These are phyloP conservation scores for Sebastes minor DNA, from an alignment of 2,797 vertebrate genomes.

Conservation along the genomic window DNA sequence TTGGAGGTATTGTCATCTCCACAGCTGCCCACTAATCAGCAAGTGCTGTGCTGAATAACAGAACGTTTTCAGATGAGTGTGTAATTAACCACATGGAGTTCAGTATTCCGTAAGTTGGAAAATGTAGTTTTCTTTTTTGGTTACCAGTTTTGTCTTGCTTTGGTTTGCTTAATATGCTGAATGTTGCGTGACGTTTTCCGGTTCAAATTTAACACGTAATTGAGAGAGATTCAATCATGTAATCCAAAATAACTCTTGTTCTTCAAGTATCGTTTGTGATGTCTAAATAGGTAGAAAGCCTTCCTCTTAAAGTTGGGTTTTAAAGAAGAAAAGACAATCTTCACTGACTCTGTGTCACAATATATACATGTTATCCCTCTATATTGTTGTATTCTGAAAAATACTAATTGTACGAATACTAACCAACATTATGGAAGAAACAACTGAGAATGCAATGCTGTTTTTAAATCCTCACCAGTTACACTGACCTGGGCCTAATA, in stretches of 20 bases:
- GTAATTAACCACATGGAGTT: slow-evolving; percentile 24
- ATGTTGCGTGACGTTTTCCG: background rate
- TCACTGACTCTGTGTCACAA: background rate
- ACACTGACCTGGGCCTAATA: background rate
- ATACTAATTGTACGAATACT: background rate
- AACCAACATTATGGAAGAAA: background rate
- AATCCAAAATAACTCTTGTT: background rate
- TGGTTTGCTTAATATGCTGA: background rate
- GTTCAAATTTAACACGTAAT: background rate
- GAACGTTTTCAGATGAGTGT: background rate
- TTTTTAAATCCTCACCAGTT: background rate
- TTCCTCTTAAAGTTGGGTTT: background rate
- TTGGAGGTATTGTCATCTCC: slow-evolving; percentile 23
- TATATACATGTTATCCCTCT: background rate
- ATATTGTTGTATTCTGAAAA: background rate
- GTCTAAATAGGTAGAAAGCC: background rate
- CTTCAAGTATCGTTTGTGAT: background rate
- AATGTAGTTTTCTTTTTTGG: background rate
- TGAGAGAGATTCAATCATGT: background rate
- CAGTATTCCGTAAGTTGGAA: background rate
- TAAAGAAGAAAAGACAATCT: background rate
- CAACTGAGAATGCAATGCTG: background rate
- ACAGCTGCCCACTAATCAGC: slow-evolving; percentile 48
- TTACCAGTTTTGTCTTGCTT: background rate
- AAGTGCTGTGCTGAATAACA: background rate